Conservation (phyloP, 2,888 invertebrate genomes). For the Sphaerophoria rueppellii region DNA sequence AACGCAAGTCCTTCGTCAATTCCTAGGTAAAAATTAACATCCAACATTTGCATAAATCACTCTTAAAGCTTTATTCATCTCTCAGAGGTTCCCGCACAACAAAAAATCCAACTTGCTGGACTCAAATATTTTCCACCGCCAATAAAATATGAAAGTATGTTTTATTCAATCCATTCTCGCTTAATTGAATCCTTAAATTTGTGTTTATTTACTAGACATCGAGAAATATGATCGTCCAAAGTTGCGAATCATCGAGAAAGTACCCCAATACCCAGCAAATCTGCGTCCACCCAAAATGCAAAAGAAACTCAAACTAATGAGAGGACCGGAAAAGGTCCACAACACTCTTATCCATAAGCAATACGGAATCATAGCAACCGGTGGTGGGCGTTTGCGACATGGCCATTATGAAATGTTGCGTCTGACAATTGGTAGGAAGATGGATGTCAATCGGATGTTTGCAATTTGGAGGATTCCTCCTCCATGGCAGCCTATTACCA, state of each 20-base stretch:
- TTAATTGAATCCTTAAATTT: not conserved
- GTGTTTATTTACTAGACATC: constrained; percentile 83
- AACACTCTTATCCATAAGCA: constrained; percentile 94
- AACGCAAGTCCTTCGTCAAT: constrained; percentile 29
- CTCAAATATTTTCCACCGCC: constrained; percentile 88
- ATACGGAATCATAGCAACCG: constrained; percentile 93
- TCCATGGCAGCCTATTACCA: constrained; percentile 97
- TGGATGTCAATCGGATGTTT: constrained; percentile 93
- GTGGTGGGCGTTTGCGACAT: constrained; percentile 91
- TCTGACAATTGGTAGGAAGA: constrained; percentile 87
- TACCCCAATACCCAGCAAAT: constrained; percentile 87
- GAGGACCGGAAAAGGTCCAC: constrained; percentile 94
- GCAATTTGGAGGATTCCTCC: constrained; percentile 96
- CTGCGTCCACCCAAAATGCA: constrained; percentile 92
- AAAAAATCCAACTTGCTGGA: constrained; percentile 82
- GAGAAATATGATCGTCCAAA: constrained; percentile 89
- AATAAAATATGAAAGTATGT: constrained; percentile 86
- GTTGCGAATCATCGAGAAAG: constrained; percentile 88
- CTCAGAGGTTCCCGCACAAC: constrained; percentile 34
- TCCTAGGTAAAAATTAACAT: constrained; percentile 36
- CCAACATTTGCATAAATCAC: not conserved
- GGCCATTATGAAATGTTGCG: constrained; percentile 96
- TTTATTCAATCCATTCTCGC: constrained; percentile 32
- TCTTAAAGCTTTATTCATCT: not conserved
- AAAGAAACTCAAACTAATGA: constrained; percentile 91